These are phyloP conservation scores for Drosophila phalerata DNA, from an alignment of 2,888 invertebrate species.

Conservation along the genomic window DNA sequence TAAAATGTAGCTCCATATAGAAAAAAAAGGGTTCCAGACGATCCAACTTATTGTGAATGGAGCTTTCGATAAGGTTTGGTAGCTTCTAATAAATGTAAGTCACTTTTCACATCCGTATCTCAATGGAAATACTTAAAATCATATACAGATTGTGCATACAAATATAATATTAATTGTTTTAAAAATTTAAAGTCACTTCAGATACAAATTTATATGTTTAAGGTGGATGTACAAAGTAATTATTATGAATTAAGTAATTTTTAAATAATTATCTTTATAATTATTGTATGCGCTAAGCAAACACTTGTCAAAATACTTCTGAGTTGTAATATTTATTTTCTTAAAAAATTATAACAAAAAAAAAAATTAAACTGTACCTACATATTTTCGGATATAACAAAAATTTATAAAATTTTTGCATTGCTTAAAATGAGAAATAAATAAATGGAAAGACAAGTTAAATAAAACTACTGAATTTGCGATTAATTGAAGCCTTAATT, in stretches of 20 bases:
- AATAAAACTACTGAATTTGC: background rate
- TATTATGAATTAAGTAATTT: too few relatives aligned
- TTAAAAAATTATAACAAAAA: background rate
- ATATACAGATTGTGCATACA: too few relatives aligned
- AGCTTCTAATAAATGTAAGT: background rate
- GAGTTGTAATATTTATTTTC: too few relatives aligned
- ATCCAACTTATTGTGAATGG: background rate
- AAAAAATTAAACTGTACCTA: background rate
- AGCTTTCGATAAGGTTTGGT: background rate
- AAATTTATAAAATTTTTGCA: too few relatives aligned
- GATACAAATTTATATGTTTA: too few relatives aligned
- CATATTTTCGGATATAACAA: too few relatives aligned
- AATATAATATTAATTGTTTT: too few relatives aligned
- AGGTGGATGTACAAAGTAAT: too few relatives aligned
- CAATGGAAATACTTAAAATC: background rate
- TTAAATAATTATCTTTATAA: too few relatives aligned
- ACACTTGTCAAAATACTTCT: too few relatives aligned
- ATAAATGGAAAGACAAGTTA: background rate
- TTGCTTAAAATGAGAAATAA: background rate
- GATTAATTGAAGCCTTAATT: background rate
- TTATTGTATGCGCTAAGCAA: too few relatives aligned
- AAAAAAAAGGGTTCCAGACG: slow-evolving; percentile 39
- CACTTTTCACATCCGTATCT: background rate
- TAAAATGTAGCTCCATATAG: slow-evolving; percentile 39
- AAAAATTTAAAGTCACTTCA: too few relatives aligned